Evolutionary conservation across 2,888 invertebrate genomes (phyloP).

Genomic region (Drosophila ustulata): DNA sequence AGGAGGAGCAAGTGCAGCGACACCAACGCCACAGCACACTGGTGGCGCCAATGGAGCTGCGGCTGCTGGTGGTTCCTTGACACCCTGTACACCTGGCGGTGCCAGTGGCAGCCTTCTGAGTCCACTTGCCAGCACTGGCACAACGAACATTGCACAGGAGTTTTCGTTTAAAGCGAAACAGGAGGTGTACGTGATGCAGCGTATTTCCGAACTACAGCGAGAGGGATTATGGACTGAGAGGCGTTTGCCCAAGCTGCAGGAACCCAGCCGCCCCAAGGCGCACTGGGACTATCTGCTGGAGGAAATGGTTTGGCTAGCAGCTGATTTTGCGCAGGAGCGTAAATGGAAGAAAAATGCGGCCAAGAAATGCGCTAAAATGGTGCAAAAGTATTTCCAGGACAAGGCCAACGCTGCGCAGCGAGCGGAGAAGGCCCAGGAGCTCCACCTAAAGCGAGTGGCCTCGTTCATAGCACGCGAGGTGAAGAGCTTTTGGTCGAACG

Average conservation of each 20-base stretch:
- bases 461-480: conserved; percentile 96
- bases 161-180: conserved; percentile 95
- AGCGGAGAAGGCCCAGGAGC: conserved; percentile 96
- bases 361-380: conserved; percentile 95
- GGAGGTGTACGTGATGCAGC: conserved; percentile 96
- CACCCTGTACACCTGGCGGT: conserved; percentile 57
- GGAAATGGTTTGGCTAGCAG: conserved; percentile 99
- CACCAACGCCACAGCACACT: conserved; percentile 47
- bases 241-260: conserved; percentile 95
- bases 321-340: conserved; percentile 98
- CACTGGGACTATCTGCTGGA: conserved; percentile 99
- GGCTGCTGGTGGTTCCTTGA: conserved; percentile 39
- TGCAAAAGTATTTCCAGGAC: conserved; percentile 96
- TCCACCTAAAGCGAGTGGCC: conserved; percentile 93
- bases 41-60: conserved; percentile 37
- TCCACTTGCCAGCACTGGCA: conserved; percentile 71
- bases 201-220: conserved; percentile 95
- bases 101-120: conserved; percentile 70
- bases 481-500: conserved; percentile 97
- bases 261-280: conserved; percentile 94
- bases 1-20: conserved; percentile 23
- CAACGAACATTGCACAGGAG: conserved; percentile 84
- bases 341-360: conserved; percentile 99
- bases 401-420: conserved; percentile 94
- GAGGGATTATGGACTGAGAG: conserved; percentile 98